A percentile compares a stretch with the other conserved stretches of the same genome.
phyloP scores from a whole-genome alignment of 2,113 vertebrate genomes.

The Paramisgurnus dabryanus region DNA sequence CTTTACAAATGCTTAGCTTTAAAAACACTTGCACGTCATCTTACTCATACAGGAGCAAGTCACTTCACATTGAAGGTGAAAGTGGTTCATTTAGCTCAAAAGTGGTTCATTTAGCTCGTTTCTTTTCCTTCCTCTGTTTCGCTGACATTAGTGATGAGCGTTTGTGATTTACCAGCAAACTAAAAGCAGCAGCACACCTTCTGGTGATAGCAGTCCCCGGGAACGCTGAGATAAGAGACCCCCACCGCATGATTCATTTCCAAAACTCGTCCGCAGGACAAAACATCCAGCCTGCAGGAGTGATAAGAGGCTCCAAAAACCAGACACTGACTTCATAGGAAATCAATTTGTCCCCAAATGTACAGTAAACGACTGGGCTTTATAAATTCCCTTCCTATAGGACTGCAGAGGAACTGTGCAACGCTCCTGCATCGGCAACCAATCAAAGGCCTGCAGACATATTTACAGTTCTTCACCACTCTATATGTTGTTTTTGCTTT shows the following conservation, averaged over 20 bases:
- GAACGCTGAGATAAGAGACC: constrained; percentile 49
- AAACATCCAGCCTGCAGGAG: constrained; percentile 42
- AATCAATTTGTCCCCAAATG: constrained; percentile 65
- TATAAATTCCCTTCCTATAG: constrained; percentile 55
- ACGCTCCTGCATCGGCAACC: not conserved
- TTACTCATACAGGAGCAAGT: not conserved
- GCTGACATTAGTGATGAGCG: not conserved
- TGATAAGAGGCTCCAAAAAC: constrained; percentile 57
- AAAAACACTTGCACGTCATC: not conserved
- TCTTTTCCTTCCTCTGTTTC: not conserved
- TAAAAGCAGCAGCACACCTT: constrained; percentile 13
- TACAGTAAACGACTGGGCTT: constrained; percentile 59
- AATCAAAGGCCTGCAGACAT: not conserved
- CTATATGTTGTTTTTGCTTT: too few relatives aligned
- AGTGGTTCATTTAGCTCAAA: not conserved
- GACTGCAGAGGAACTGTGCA: not conserved
- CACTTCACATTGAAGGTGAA: constrained; percentile 7
- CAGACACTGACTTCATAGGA: constrained; percentile 58
- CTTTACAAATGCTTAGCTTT: too few relatives aligned
- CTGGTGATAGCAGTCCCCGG: constrained; percentile 17
- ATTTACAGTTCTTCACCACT: not conserved
- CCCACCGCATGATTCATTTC: constrained; percentile 14
- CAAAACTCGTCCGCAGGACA: constrained; percentile 30
- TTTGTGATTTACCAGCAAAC: constrained; percentile 19
- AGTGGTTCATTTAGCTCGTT: too few relatives aligned